phyloP scores from a whole-genome alignment of 2,888 invertebrate genomes.

The Dendrolimus houi region DNA sequence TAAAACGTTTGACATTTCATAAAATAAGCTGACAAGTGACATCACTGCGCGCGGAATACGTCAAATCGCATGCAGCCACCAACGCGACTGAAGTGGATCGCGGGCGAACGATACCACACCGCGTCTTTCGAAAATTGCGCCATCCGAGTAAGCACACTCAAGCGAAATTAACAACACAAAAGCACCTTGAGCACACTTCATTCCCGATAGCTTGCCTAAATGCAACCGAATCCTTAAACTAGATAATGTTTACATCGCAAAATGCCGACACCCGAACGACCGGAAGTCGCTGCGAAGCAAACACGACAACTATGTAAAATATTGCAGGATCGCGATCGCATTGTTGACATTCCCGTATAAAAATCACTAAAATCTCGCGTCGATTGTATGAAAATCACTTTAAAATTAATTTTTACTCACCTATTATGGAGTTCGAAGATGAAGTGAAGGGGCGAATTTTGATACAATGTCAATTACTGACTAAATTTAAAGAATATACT shows the following conservation, averaged over 20 bases:
- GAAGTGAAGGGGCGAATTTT: slow-evolving; percentile 80
- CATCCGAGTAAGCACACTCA: slow-evolving; percentile 74
- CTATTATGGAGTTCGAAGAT: slow-evolving; percentile 80
- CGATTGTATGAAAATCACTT: slow-evolving; percentile 78
- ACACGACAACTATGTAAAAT: slow-evolving; percentile 87
- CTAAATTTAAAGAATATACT: slow-evolving; percentile 84
- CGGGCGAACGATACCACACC: slow-evolving; percentile 75
- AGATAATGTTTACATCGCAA: slow-evolving; percentile 76
- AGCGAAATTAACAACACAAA: slow-evolving; percentile 74
- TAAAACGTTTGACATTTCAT: slow-evolving; percentile 73
- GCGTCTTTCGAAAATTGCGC: slow-evolving; percentile 79
- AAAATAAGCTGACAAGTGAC: slow-evolving; percentile 73
- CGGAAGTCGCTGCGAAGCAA: slow-evolving; percentile 79
- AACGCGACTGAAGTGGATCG: slow-evolving; percentile 78
- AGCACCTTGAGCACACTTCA: slow-evolving; percentile 73
- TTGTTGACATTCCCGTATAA: slow-evolving; percentile 83
- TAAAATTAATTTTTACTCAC: slow-evolving; percentile 81
- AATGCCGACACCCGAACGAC: slow-evolving; percentile 73
- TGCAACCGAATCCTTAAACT: slow-evolving; percentile 61
- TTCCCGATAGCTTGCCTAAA: slow-evolving; percentile 64
- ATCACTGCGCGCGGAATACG: slow-evolving; percentile 74
- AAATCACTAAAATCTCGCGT: slow-evolving; percentile 77
- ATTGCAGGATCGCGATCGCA: slow-evolving; percentile 86
- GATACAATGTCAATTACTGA: slow-evolving; percentile 79
- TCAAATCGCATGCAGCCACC: slow-evolving; percentile 76